phyloP scores from a whole-genome alignment of 2,888 invertebrate genomes.

The Sesia bembeciformis region DNA sequence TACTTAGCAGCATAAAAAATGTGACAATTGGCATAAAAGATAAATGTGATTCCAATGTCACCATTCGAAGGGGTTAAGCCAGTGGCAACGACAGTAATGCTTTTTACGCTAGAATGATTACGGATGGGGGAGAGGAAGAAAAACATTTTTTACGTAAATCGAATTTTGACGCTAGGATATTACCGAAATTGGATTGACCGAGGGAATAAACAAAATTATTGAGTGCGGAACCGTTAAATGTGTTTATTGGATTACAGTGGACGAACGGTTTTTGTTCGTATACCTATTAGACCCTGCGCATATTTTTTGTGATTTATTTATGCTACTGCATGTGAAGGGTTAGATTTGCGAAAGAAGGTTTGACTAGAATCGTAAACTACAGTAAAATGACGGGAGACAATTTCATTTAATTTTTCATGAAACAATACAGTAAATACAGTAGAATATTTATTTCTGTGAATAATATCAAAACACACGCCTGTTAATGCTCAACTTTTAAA shows the following conservation, averaged over 20 bases:
- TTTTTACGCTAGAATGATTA: conserved; percentile 43
- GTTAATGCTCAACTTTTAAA: no score
- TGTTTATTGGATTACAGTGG: conserved; percentile 50
- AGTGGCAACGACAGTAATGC: conserved; percentile 43
- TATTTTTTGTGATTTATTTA: no score
- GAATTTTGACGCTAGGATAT: conserved; percentile 55
- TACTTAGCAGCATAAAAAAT: conserved; percentile 2
- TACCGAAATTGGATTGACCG: conserved; percentile 60
- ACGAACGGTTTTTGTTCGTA: conserved; percentile 23
- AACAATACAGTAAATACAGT: no score
- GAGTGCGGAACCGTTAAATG: conserved; percentile 43
- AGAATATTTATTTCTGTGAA: no score
- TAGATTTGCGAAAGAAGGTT: no score
- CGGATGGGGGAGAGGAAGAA: conserved; percentile 32
- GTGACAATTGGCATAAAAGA: conserved; percentile 31
- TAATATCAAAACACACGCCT: no score
- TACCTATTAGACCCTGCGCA: no score
- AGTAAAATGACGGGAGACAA: no score
- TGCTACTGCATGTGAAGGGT: no score
- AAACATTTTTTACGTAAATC: conserved; percentile 56
- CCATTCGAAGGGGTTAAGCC: conserved; percentile 28
- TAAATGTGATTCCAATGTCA: conserved; percentile 36
- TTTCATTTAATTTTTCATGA: no score
- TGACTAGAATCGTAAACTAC: no score
- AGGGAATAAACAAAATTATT: conserved; percentile 55